A percentile compares a stretch with the other conserved stretches of the same genome.
Conservation (phyloP, 2,888 invertebrate genomes). For the Aelia acuminata region DNA sequence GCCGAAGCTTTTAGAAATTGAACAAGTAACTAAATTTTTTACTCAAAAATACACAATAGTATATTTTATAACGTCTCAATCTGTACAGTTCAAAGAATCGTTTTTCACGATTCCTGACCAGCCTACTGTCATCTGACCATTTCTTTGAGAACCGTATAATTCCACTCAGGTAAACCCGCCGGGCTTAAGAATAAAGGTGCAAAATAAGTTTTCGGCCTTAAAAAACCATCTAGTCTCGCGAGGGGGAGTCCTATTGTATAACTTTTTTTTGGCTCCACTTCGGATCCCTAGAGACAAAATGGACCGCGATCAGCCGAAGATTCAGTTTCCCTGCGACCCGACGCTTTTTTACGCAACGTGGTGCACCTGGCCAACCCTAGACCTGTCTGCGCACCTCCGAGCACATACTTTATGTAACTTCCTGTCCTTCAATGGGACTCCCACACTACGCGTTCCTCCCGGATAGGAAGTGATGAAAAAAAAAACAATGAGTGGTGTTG, state of each 20-base stretch:
- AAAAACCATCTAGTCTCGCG: slow-evolving; percentile 2
- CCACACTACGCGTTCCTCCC: background rate
- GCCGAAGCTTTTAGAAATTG: background rate
- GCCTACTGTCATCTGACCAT: slow-evolving; percentile 1
- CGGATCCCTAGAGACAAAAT: background rate
- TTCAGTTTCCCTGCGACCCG: background rate
- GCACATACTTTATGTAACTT: slow-evolving; percentile 42
- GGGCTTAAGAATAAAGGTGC: background rate
- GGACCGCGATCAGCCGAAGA: background rate
- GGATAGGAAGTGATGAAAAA: slow-evolving; percentile 20
- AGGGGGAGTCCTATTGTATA: background rate
- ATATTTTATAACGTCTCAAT: slow-evolving; percentile 27
- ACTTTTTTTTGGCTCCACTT: background rate
- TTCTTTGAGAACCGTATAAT: slow-evolving; percentile 44
- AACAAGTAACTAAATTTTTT: background rate
- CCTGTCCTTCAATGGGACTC: slow-evolving; percentile 44
- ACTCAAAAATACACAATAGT: background rate
- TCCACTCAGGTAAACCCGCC: slow-evolving; percentile 24
- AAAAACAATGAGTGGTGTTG: background rate
- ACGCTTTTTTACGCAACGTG: slow-evolving; percentile 8
- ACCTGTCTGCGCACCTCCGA: slow-evolving; percentile 46
- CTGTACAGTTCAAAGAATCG: slow-evolving; percentile 11
- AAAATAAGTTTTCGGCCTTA: slow-evolving; percentile 9
- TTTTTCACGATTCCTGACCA: slow-evolving; percentile 45
- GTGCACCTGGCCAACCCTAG: slow-evolving; percentile 25